phyloP scores from a whole-genome alignment of 2,797 vertebrate genomes.

The Phaenicophaeus curvirostris region DNA sequence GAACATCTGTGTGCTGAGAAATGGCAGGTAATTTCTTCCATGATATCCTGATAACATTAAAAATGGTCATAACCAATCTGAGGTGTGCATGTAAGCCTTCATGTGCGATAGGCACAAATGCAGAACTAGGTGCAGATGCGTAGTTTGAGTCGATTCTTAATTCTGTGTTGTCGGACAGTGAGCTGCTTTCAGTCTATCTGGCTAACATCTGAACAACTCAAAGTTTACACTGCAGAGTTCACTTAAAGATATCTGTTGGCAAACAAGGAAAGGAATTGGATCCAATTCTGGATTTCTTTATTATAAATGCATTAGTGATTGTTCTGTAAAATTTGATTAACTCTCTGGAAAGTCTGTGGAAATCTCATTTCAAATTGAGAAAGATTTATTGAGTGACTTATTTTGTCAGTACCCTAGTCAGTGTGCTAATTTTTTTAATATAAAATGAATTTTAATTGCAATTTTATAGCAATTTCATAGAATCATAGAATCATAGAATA shows the following conservation, averaged over 20 bases:
- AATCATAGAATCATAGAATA: too few species aligned
- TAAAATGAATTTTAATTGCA: not conserved
- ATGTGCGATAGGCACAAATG: not conserved
- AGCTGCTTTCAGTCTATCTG: not conserved
- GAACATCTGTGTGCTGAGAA: not conserved
- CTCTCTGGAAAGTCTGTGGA: not conserved
- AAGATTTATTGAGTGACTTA: not conserved
- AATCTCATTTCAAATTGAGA: constrained; percentile 11
- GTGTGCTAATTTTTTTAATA: not conserved
- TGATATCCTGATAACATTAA: fast-evolving
- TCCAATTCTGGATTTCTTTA: constrained; percentile 11
- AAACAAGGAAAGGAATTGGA: not conserved
- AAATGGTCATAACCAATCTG: not conserved
- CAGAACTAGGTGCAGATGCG: not conserved
- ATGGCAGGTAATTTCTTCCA: not conserved
- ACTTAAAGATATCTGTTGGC: not conserved
- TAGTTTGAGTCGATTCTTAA: not conserved
- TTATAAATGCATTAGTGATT: constrained; percentile 6
- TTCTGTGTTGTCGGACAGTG: not conserved
- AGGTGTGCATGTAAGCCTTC: not conserved
- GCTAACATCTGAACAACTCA: not conserved
- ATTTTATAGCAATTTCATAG: not conserved
- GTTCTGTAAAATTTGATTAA: constrained; percentile 1
- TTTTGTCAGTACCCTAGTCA: not conserved
- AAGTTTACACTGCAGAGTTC: not conserved